Base-by-base conservation (phyloP, 2,888 invertebrate species). In the Cosmorhoe ocellata region DNA sequence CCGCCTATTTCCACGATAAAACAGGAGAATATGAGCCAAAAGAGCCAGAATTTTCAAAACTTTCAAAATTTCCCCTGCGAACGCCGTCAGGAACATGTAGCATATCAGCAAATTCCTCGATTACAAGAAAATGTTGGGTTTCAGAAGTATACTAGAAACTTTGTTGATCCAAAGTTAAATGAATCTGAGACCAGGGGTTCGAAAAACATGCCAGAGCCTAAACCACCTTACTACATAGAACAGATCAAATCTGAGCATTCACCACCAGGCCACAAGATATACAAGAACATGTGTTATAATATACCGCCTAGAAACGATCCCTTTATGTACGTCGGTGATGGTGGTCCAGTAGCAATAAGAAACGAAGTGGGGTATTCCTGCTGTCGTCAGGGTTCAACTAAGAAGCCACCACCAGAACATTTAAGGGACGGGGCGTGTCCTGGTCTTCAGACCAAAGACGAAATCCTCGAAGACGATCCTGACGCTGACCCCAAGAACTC, bases 371-470 rank as follows among this genome's bases (percentile, higher is more conserved):
- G 95, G 6, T 94, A 94, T 52, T 93, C 95, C 62, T 95, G 95
- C 67, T 95, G 95, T 74, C 92, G 95, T 27, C 93, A 94, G 75
- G 95, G 94, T 14, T 93, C 95, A 2, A 94, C 93, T 1, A 92
- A 93, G 56, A 92, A 93, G 56, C 94, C 95, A 13, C 94, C 94
- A 3, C 92, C 92, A 1, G 95, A 95, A 74, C 95, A 95, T 71
- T 79, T 94, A 28, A 91, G 94, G 66, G 95, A 94, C 44, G 95
- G 94, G 18, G 93, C 93, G 37, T 95, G 95, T 69, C 91, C 93
- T 52, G 94, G 94, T 5, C 85, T 94, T 48, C 94, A 94, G 76
- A 94, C 94, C 42, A 93, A 93, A 82, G 94, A 94, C 67, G 94
- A 94, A 79, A 87, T 94, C 43, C 71, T 93, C 48, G 92, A 93